Evolutionary conservation across 2,888 invertebrate genomes (phyloP).

Genomic region (Scrobipalpa atriplicella): DNA sequence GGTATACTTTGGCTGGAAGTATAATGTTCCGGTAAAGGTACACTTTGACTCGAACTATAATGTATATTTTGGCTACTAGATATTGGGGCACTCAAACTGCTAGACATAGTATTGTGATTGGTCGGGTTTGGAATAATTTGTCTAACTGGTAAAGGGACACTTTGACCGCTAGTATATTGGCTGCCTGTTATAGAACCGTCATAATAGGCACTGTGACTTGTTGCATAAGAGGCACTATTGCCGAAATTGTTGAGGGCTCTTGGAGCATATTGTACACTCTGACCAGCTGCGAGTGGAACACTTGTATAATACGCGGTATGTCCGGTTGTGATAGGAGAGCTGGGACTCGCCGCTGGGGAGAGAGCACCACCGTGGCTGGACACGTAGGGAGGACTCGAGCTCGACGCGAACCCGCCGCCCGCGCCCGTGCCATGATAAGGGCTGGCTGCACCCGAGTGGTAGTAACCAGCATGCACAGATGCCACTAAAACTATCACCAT

Average conservation of each 20-base stretch:
- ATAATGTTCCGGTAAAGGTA: background rate
- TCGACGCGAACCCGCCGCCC: background rate
- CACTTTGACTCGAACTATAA: background rate
- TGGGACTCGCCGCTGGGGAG: background rate
- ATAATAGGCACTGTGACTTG: constrained; percentile 1
- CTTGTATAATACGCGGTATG: background rate
- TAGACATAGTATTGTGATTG: background rate
- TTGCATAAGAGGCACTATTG: background rate
- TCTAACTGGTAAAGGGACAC: background rate
- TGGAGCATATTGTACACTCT: background rate
- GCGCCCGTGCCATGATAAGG: background rate
- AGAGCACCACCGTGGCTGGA: background rate
- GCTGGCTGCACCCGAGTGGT: background rate
- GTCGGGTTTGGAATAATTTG: background rate
- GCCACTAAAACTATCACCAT: background rate
- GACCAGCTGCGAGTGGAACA: background rate
- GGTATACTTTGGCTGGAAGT: background rate
- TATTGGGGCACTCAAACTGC: background rate
- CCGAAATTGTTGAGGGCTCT: background rate
- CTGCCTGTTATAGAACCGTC: background rate
- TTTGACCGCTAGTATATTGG: background rate
- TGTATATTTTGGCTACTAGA: background rate
- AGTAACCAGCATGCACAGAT: background rate
- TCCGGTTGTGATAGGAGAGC: background rate
- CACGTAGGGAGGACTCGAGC: background rate